Evolutionary conservation across 2,888 invertebrate genomes (phyloP).

Genomic region (Chymomyza procnemis): DNA sequence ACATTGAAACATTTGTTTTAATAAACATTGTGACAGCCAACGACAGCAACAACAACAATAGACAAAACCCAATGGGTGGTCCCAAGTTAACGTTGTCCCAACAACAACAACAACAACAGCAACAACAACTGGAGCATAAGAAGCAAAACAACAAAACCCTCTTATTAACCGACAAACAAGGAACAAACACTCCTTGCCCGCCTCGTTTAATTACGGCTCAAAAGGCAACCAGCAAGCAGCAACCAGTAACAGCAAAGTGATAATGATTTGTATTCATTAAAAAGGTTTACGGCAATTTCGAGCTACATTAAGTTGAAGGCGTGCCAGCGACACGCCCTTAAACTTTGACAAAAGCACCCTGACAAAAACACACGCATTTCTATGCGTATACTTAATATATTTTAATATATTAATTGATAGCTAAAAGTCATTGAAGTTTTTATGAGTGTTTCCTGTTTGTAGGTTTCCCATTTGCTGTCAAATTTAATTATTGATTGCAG

Average conservation of each 20-base stretch:
- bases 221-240: constrained; percentile 42
- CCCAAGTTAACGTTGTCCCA: not conserved
- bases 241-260: constrained; percentile 62
- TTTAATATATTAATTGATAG: not conserved
- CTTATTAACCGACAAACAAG: constrained; percentile 66
- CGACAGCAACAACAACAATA: constrained; percentile 39
- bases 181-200: constrained; percentile 16
- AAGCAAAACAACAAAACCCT: constrained; percentile 42
- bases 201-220: constrained; percentile 62
- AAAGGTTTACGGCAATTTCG: constrained; percentile 70
- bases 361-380: not conserved
- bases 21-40: constrained; percentile 71
- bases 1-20: constrained; percentile 63
- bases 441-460: not conserved
- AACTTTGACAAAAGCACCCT: not conserved
- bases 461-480: not conserved
- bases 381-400: not conserved
- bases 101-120: not conserved
- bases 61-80: constrained; percentile 16
- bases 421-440: not conserved
- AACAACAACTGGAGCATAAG: not conserved
- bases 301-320: constrained; percentile 57
- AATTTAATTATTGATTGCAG: not conserved
- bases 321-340: constrained; percentile 1
- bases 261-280: constrained; percentile 74